Evolutionary conservation across 2,113 vertebrate genomes (phyloP), one percentile per base, ranked within the genome.

Genomic region (Microtus oregoni): DNA sequence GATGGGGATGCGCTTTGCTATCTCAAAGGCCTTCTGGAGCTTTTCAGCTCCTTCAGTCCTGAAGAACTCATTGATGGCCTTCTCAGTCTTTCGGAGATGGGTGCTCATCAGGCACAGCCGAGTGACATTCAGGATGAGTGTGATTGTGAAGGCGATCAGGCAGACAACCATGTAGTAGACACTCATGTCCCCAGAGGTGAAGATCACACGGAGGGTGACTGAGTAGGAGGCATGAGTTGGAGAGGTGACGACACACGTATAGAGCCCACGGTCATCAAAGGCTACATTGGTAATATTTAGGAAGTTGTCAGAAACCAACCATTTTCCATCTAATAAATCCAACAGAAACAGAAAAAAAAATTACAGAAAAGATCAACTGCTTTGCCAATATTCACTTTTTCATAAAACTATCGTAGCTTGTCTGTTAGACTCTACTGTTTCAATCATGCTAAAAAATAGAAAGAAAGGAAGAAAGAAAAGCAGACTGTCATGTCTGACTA

Each of bases 51-150:
- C 99, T 90, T 99, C 99, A 0, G 99, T 99, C 81, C 99, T 98
- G 98, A 99, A 99, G 98, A 99, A 99, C 30, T 99, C 99, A 6
- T 99, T 99, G 98, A 99, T 99, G 94, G 99, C 99, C 61, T 98
- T 98, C 98, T 99, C 99, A 0, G 99, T 99, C 96, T 99, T 99
- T 96, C 99, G 99, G 58, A 99, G 99, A 98, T 99, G 99, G 94
- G 99, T 99, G 98, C 99, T 99, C 98, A 99, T 99, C 99, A 99
- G 99, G 98, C 99, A 99, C 89, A 99, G 98, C 2, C 99, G 99
- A 0, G 99, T 98, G 88, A 99, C 98, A 90, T 99, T 99, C 73
- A 99, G 96, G 97, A 99, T 98, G 93, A 99, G 99, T 77, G 99
- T 99, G 98, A 99, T 98, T 14, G 98, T 98, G 93, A 99, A 99